These are phyloP conservation scores for Phacellophora camtschatica DNA, from an alignment of 30 jellyfish, hydroid and myxozoan genomes.

Conservation along the genomic window DNA sequence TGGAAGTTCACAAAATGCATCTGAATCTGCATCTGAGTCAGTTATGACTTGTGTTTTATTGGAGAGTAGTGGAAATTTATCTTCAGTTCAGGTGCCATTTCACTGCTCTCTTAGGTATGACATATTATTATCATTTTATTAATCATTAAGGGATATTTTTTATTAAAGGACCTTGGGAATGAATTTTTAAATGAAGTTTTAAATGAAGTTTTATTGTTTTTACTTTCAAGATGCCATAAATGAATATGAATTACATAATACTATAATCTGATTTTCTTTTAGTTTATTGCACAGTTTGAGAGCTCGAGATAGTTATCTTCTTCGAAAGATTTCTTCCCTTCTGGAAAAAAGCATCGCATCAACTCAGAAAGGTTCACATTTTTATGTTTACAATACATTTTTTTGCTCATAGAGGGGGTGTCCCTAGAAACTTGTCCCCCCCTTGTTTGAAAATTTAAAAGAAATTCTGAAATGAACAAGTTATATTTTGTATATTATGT, in stretches of 20 bases:
- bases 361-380: constrained; percentile 8
- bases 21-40: not conserved
- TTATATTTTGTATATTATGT: too few relatives aligned
- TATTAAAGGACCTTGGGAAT: too few relatives aligned
- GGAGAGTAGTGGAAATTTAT: constrained; percentile 64
- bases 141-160: too few relatives aligned
- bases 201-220: not conserved
- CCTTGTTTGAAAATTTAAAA: too few relatives aligned
- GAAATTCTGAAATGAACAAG: too few relatives aligned
- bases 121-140: not conserved
- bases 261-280: not conserved
- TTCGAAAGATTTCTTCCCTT: constrained; percentile 47
- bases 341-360: constrained; percentile 37
- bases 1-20: constrained; percentile 49
- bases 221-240: not conserved
- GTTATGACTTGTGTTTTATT: constrained; percentile 52
- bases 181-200: too few relatives aligned
- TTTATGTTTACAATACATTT: too few relatives aligned
- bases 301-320: constrained; percentile 81
- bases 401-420: too few relatives aligned
- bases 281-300: constrained; percentile 79
- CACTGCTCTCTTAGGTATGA: constrained; percentile 88
- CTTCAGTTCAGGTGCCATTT: constrained; percentile 85
- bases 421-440: too few relatives aligned
- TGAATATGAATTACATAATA: not conserved